Evolutionary conservation across 92 coral and sea anemone genomes (phyloP), one percentile per base, ranked within the genome.

Genomic region (Bergia puertoricense): DNA sequence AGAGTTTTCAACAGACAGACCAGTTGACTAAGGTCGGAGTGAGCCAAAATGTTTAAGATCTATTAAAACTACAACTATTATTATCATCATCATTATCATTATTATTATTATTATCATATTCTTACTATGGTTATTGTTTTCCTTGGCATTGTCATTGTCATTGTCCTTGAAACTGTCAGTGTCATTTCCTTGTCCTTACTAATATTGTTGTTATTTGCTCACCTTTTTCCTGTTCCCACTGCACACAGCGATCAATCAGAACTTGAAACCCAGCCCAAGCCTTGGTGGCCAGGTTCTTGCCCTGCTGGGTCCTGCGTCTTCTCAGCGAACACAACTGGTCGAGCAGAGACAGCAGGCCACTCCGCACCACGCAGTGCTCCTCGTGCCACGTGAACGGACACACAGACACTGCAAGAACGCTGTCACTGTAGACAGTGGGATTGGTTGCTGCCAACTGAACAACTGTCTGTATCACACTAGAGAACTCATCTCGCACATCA

Each of bases 181-280:
- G 54, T 48, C 8, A 8, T 3, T 48, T 8, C 3, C 54, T 48
- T 48, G 54, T 48, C 54, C 4, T 48, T 48, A 8, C 8, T 62
- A 62, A 62, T 18, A 18, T 18, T 0, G 2, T 57, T 20, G 65
- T 13, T 8, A 8, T 66, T 16, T 11, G 30, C 95, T n/a, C 57
- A 97, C 99, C 99, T 91, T 92, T 92, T 73, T 94, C 97, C 40
- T 89, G 92, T 77, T 97, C 99, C 99, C 99, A 97, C 85, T 93
- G 93, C 48, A 97, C 99, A 45, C 96, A 93, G 8, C 96, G 95
- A 69, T 94, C 92, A 82, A 97, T 90, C 74, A 97, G 91, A 1
- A 94, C 94, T 76, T 94, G 95, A 50, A 95, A 95, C 8, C 97
- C 92, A 39, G 98, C 94, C 99, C 99, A 97, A 22, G 99, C 98